phyloP scores from a whole-genome alignment of 2,113 vertebrate genomes.

The Aythya baeri region DNA sequence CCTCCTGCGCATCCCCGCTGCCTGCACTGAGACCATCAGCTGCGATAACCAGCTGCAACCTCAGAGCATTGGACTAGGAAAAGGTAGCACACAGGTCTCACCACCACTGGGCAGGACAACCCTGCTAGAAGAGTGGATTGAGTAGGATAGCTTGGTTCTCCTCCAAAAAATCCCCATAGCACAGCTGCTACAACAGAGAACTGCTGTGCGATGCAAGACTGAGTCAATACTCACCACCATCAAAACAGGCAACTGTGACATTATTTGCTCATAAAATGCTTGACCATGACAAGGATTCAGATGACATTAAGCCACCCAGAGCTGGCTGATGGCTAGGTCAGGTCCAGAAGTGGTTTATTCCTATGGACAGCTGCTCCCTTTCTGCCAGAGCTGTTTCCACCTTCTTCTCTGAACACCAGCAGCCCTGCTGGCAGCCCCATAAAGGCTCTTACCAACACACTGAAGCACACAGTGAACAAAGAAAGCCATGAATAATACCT shows the following conservation, averaged over 20 bases:
- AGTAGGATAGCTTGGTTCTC: neutral
- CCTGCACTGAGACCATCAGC: neutral
- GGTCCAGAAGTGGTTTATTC: neutral
- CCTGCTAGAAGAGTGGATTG: neutral
- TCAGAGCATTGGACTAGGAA: neutral
- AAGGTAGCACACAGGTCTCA: neutral
- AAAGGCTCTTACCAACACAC: neutral
- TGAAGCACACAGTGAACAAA: neutral
- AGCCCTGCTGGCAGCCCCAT: neutral
- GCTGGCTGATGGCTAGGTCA: neutral
- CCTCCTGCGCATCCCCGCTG: neutral
- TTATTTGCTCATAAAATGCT: neutral
- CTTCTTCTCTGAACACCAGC: neutral
- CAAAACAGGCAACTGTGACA: neutral
- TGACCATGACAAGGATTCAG: neutral
- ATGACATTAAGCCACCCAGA: neutral
- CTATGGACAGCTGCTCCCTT: neutral
- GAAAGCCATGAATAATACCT: neutral
- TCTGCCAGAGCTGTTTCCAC: neutral
- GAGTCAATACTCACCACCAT: rapidly evolving
- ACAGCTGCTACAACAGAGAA: neutral
- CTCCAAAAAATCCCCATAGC: neutral
- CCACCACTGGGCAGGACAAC: neutral
- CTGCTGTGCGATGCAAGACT: neutral
- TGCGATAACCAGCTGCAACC: neutral